Conservation (phyloP, 2,797 vertebrate genomes). For the Morus bassanus region DNA sequence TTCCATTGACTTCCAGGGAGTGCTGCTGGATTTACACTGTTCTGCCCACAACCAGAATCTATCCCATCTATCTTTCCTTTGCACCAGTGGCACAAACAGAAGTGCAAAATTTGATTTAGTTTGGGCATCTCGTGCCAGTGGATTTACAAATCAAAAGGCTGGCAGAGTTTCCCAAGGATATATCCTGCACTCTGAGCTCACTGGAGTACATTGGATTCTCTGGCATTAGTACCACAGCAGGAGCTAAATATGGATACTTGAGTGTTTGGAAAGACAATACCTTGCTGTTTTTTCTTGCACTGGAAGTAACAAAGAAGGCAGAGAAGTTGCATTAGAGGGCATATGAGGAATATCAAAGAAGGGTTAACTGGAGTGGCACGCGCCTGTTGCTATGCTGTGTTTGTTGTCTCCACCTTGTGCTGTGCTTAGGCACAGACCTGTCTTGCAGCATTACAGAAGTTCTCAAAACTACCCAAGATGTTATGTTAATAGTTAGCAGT, state of each 20-base stretch:
- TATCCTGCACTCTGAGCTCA: conserved; percentile 22
- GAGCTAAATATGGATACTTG: conserved; percentile 48
- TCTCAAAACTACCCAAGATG: background rate
- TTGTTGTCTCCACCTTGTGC: conserved; percentile 29
- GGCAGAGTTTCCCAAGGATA: conserved; percentile 24
- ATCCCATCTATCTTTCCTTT: background rate
- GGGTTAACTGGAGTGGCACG: conserved; percentile 19
- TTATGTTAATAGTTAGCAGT: conserved; percentile 13
- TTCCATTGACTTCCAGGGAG: background rate
- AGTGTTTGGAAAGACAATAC: conserved; percentile 49
- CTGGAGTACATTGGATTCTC: conserved; percentile 3
- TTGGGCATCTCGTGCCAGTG: background rate
- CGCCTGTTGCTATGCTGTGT: background rate
- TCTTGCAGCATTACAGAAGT: conserved; percentile 55
- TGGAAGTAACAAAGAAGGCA: conserved; percentile 1
- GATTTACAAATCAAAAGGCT: conserved; percentile 53
- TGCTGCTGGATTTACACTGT: background rate
- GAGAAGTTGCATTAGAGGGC: background rate
- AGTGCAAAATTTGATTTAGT: conserved; percentile 21
- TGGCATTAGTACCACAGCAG: conserved; percentile 40
- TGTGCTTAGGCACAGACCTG: conserved; percentile 34
- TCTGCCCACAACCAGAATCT: background rate
- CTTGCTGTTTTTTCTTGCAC: background rate
- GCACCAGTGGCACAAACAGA: conserved; percentile 24
- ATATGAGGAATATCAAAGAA: background rate